phyloP scores from a whole-genome alignment of 1,140 invertebrate species.

The Drosophila pachea region DNA sequence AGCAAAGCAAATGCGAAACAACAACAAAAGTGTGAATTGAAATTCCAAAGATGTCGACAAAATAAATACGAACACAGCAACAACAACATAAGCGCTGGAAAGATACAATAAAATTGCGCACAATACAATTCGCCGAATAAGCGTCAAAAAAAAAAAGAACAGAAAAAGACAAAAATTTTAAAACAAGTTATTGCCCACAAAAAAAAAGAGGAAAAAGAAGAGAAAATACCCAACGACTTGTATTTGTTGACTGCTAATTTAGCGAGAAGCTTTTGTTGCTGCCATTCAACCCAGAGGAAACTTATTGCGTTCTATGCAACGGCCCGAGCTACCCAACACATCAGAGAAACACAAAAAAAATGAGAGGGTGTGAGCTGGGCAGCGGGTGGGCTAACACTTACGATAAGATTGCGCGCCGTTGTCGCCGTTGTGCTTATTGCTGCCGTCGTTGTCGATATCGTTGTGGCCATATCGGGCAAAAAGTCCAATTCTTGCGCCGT shows the following conservation, averaged over 20 bases:
- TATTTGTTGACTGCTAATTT: slow-evolving; percentile 19
- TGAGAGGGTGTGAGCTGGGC: slow-evolving; percentile 5
- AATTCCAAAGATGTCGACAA: slow-evolving; percentile 78
- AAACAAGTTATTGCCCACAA: slow-evolving; percentile 64
- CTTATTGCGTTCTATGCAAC: slow-evolving; percentile 24
- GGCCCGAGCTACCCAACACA: neutral
- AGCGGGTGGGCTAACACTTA: slow-evolving; percentile 52
- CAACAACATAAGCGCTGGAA: slow-evolving; percentile 52
- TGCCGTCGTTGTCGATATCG: slow-evolving; percentile 56
- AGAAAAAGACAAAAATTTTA: slow-evolving; percentile 41
- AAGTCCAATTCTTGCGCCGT: slow-evolving; percentile 54
- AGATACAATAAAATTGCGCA: slow-evolving; percentile 74
- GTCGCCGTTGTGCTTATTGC: slow-evolving; percentile 57
- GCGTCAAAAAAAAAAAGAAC: slow-evolving; percentile 43
- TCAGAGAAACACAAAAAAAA: neutral
- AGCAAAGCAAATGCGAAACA: slow-evolving; percentile 48
- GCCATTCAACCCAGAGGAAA: neutral
- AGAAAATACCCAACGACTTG: slow-evolving; percentile 10
- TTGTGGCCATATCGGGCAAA: slow-evolving; percentile 71
- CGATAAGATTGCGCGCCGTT: slow-evolving; percentile 77
- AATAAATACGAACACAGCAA: slow-evolving; percentile 59
- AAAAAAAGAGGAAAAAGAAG: slow-evolving; percentile 5
- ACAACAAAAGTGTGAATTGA: slow-evolving; percentile 78
- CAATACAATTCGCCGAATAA: slow-evolving; percentile 70
- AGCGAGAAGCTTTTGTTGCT: slow-evolving; percentile 18